Base-by-base conservation (phyloP, 64 coral and sea anemone genomes). In the Pocillopora damicornis region DNA sequence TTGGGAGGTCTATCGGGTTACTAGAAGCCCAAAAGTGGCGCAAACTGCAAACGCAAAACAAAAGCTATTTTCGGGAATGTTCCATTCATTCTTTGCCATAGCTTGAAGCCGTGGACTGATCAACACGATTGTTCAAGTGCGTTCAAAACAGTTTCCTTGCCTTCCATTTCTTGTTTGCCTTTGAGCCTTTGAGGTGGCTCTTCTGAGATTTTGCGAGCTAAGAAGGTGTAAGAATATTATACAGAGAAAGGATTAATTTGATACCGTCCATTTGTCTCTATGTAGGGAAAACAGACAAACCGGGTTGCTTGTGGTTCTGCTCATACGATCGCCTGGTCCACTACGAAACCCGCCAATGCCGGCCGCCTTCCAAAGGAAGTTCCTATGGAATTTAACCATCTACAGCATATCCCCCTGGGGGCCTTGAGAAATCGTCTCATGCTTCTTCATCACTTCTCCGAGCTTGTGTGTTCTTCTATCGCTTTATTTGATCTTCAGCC, bases 241-340 rank as follows among this genome's bases (percentile, higher is more conserved):
- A 51, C 42, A 51, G 7, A 51, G 2, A 2, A 51, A 51, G 42
- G 42, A 51, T 2, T 51, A 51, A 7, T 51, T 51, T 71, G 18
- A 23, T 71, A 23, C 67, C 67, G 67, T 23, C 67, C 25, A 5
- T 71, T 61, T 23, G 20, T 17, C 26, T 20, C 10, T 78, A 78
- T 36, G 13, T 76, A 99, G 96, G 96, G 96, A 67, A 99, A 99
- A n/a, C 95, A 99, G 59, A 99, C 92, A 38, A 94, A 90, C 42
- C 93, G 96, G 15, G 96, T 99, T 61, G 96, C 96, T 0, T 99
- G 96, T 80, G 96, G 96, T 4, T 99, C 96, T 15, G 96, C 96
- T 74, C 96, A 99, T 77, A 95, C 96, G 13, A 92, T 99, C 59
- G 96, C 96, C 34, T 99, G 96, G 96, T 99, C 96, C 20, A 99